These are phyloP conservation scores for Synaphobranchus kaupii DNA, from an alignment of 2,797 vertebrate genomes.

Conservation along the genomic window DNA sequence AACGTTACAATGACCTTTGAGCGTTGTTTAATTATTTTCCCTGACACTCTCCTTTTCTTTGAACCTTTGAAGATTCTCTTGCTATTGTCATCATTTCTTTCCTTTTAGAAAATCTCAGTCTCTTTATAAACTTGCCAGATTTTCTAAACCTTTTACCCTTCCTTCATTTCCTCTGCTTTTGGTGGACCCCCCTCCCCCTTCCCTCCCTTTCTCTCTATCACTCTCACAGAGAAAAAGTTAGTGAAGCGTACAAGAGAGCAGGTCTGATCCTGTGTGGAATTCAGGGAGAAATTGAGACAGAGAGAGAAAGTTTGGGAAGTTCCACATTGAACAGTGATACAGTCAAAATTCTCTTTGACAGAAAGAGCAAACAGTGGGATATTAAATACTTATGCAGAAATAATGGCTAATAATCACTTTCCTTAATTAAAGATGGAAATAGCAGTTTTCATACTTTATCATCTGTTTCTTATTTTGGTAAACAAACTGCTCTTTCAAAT, in stretches of 20 bases:
- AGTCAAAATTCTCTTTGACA: conserved; percentile 18
- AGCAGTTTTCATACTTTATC: not conserved
- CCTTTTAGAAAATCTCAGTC: not conserved
- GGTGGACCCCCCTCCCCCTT: not conserved
- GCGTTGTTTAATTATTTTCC: conserved; percentile 33
- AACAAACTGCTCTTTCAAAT: not conserved
- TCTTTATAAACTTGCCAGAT: conserved; percentile 7
- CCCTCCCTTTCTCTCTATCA: conserved; percentile 40
- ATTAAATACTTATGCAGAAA: not conserved
- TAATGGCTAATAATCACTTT: not conserved
- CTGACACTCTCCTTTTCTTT: conserved; percentile 11
- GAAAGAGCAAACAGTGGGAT: conserved; percentile 17
- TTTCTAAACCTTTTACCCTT: conserved; percentile 49
- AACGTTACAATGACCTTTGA: conserved; percentile 58
- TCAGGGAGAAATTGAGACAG: conserved; percentile 47
- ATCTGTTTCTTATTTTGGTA: not conserved
- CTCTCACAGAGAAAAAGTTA: conserved; percentile 61
- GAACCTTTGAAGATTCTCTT: conserved; percentile 34
- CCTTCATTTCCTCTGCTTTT: conserved; percentile 52
- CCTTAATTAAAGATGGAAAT: not conserved
- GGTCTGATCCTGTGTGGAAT: conserved; percentile 82
- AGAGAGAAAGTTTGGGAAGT: conserved; percentile 18
- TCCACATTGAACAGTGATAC: not conserved
- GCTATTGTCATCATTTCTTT: conserved; percentile 14
- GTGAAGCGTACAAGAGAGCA: conserved; percentile 73